phyloP scores from a whole-genome alignment of 1,140 invertebrate species.

The Physella acuta region DNA sequence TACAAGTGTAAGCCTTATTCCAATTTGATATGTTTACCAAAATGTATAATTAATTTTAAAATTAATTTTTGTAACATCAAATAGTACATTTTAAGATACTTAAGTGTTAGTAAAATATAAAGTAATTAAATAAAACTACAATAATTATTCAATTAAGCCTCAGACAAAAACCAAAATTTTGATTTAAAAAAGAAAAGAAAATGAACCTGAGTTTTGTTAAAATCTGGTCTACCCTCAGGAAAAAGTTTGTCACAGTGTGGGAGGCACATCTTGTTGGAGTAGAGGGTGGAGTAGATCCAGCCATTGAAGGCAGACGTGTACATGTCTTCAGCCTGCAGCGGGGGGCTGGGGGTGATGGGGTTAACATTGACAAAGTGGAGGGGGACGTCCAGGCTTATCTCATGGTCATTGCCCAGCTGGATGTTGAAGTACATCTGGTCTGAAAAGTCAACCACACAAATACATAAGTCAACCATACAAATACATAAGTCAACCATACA shows the following conservation, averaged over 20 bases:
- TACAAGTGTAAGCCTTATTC: too few species aligned
- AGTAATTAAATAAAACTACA: not conserved
- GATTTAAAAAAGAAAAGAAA: not conserved
- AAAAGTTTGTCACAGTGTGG: slow-evolving; percentile 29
- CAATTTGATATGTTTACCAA: too few species aligned
- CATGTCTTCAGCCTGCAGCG: slow-evolving; percentile 29
- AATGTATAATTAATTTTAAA: too few species aligned
- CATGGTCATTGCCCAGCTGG: slow-evolving; percentile 1
- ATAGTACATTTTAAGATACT: not conserved
- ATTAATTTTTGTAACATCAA: too few species aligned
- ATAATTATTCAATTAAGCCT: not conserved
- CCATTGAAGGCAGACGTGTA: slow-evolving; percentile 37
- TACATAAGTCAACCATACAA: not conserved
- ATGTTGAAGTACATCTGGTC: slow-evolving; percentile 25
- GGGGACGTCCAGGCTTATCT: slow-evolving; percentile 30
- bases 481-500: too few species aligned
- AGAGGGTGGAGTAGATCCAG: slow-evolving; percentile 42
- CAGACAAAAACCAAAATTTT: not conserved
- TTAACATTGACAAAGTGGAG: slow-evolving; percentile 45
- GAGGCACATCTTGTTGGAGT: slow-evolving; percentile 33
- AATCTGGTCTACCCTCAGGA: slow-evolving; percentile 20
- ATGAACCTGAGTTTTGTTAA: slow-evolving; percentile 23
- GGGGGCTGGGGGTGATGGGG: slow-evolving; percentile 28
- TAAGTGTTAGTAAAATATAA: not conserved
- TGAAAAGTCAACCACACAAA: slow-evolving; percentile 10